These are phyloP conservation scores for Digitonthophagus gazella DNA, from an alignment of 2,888 invertebrate genomes.

Conservation along the genomic window DNA sequence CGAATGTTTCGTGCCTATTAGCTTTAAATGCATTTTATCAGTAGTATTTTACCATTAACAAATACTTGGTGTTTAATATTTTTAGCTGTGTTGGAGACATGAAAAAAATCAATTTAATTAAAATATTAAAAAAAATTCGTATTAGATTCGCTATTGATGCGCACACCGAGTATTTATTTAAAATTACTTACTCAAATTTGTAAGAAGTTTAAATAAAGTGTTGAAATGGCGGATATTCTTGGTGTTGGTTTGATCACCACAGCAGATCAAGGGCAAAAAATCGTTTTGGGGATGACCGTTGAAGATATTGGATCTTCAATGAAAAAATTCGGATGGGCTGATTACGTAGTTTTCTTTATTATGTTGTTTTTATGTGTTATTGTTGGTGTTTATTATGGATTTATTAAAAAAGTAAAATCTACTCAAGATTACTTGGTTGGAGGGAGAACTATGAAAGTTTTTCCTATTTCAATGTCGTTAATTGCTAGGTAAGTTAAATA, in stretches of 20 bases:
- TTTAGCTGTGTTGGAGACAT: conserved; percentile 11
- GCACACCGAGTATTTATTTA: conserved; percentile 27
- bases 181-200: conserved; percentile 28
- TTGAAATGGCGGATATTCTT: conserved; percentile 35
- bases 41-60: too few relatives aligned
- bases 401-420: conserved; percentile 62
- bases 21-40: too few relatives aligned
- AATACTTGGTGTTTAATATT: neutral
- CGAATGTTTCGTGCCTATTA: neutral
- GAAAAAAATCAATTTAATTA: conserved; percentile 28
- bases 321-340: conserved; percentile 59
- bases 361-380: conserved; percentile 75
- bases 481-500: conserved; percentile 67
- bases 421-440: conserved; percentile 77
- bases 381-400: conserved; percentile 82
- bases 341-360: conserved; percentile 74
- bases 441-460: conserved; percentile 75
- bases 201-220: conserved; percentile 9
- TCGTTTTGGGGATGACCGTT: conserved; percentile 38
- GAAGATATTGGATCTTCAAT: conserved; percentile 43
- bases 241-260: conserved; percentile 35
- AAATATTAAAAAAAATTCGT: conserved; percentile 27
- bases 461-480: conserved; percentile 82
- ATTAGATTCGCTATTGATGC: conserved; percentile 25
- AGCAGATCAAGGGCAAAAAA: conserved; percentile 38